Evolutionary conservation across 2,797 vertebrate genomes (phyloP).

Genomic region (Harpagifer antarcticus): DNA sequence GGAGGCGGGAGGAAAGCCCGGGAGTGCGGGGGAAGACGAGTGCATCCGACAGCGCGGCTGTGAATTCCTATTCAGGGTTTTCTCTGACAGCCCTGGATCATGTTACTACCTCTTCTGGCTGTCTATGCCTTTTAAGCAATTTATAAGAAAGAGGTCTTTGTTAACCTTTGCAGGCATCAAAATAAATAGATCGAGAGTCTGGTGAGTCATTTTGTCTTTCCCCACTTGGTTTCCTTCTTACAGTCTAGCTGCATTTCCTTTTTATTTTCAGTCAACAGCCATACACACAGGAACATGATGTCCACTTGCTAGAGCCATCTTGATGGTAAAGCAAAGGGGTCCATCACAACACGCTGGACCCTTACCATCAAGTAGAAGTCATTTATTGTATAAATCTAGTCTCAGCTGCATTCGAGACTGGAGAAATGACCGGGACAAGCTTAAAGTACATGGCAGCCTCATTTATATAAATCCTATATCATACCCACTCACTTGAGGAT

Average conservation of each 20-base stretch:
- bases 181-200: slow-evolving; percentile 6
- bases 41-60: slow-evolving; percentile 55
- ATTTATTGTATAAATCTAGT: not conserved
- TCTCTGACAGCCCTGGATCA: slow-evolving; percentile 58
- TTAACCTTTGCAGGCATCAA: slow-evolving; percentile 24
- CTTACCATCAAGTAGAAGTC: not conserved
- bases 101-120: slow-evolving; percentile 39
- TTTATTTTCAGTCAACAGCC: slow-evolving; percentile 6
- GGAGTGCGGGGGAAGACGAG: slow-evolving; percentile 37
- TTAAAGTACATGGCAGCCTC: not conserved
- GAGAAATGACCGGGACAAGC: not conserved
- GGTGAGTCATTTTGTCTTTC: slow-evolving; percentile 25
- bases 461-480: slow-evolving; percentile 13
- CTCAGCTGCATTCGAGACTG: not conserved
- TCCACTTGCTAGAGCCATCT: not conserved
- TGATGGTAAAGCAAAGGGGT: slow-evolving; percentile 20
- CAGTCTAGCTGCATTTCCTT: slow-evolving; percentile 6
- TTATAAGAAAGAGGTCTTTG: slow-evolving; percentile 32
- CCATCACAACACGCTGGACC: not conserved
- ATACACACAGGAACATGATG: not conserved
- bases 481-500: slow-evolving; percentile 11
- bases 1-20: slow-evolving; percentile 54
- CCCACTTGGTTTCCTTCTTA: slow-evolving; percentile 11
- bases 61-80: slow-evolving; percentile 51
- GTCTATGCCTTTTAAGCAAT: slow-evolving; percentile 38